Evolutionary conservation across 2,888 invertebrate species (phyloP), one percentile per base, ranked within the genome.

Genomic region (Drosophila histrio): DNA sequence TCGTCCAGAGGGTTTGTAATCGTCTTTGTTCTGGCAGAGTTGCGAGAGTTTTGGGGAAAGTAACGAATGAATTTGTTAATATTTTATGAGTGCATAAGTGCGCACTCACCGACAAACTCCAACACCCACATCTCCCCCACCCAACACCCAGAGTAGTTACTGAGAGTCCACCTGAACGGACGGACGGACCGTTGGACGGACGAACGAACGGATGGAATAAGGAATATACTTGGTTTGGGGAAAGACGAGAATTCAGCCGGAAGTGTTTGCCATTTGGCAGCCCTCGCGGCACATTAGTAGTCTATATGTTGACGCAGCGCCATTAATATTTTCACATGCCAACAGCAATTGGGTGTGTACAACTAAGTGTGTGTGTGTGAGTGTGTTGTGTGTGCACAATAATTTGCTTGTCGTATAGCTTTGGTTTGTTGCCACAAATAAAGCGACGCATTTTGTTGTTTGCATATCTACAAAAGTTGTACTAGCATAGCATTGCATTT

Each of bases 51-150:
- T 87, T 68, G 73, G 79, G 77, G 68, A 83, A 89, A 82, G 89
- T 87, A 87, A 89, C 86, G 89, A 89, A 90, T 90, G 90, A 90
- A 89, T 90, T 90, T 89, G 88, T 90, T 88, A 90, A 90, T 90
- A 90, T 90, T 90, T 90, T 89, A 90, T 90, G 80, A 90, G 87
- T 79, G 83, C 79, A 89, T 89, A 89, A 90, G 87, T 85, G 87
- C 85, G 82, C 87, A 85, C 87, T 84, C 85, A 77, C 68, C 70
- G 58, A 65, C 68, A 57, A 34, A 58, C 19, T 47, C 39, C 24
- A 32, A 34, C 50, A 41, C 41, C 24, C 30, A 32, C 36, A 13
- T 5, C 17, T 5, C 24, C 38, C 13, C 24, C 15, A 7, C 13
- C 24, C 15, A 7, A 21, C 34, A 32, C 39, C 28, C 19, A 39